These are phyloP conservation scores for Listrodromus nycthemerus DNA, from an alignment of 2,888 invertebrate species.

Conservation along the genomic window DNA sequence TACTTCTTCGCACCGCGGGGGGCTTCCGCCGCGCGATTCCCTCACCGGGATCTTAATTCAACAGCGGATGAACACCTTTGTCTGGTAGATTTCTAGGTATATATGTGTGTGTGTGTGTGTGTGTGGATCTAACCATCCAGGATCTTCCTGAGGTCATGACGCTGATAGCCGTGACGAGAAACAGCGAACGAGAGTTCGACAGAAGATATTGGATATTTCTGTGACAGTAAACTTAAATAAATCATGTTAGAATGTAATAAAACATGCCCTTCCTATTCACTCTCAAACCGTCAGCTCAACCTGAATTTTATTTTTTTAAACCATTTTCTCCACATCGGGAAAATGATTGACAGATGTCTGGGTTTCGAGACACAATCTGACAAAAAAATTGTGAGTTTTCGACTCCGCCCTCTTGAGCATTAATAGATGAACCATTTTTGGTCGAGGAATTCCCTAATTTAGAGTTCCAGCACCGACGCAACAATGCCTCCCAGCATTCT, in stretches of 20 bases:
- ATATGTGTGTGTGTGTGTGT: not conserved
- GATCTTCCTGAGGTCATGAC: slow-evolving; percentile 1
- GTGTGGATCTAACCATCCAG: not conserved
- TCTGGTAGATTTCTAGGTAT: slow-evolving; percentile 16
- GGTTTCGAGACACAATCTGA: not conserved
- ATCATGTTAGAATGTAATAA: not conserved
- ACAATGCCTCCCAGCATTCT: slow-evolving; percentile 10
- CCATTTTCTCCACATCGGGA: not conserved
- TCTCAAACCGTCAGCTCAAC: not conserved
- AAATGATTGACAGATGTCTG: slow-evolving; percentile 6
- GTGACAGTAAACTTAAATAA: not conserved
- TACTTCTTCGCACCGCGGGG: slow-evolving; percentile 64
- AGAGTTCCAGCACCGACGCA: slow-evolving; percentile 20
- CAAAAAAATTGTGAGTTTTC: not conserved
- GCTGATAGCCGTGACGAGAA: slow-evolving; percentile 19
- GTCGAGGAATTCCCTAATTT: slow-evolving; percentile 48
- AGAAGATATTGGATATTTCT: not conserved
- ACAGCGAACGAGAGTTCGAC: not conserved
- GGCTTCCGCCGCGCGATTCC: slow-evolving; percentile 48
- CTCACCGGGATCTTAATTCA: slow-evolving; percentile 65
- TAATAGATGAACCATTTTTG: slow-evolving; percentile 24
- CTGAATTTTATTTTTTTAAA: not conserved
- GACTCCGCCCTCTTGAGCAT: slow-evolving; percentile 2
- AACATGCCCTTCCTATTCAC: not conserved
- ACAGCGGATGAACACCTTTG: slow-evolving; percentile 41